Conservation (phyloP, 2,888 invertebrate genomes). For the Eilema depressum region DNA sequence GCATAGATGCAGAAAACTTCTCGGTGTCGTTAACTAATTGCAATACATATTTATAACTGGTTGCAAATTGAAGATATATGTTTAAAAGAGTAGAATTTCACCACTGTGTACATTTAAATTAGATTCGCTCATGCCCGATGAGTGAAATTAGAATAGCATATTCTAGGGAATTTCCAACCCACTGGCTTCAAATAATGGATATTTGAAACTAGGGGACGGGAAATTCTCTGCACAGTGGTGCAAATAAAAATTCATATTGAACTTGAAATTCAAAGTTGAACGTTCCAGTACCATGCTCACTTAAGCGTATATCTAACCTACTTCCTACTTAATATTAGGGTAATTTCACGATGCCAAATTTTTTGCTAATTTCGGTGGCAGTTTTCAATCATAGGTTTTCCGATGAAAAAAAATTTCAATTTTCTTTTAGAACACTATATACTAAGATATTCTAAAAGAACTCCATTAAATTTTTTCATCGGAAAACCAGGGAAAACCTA, state of each 20-base stretch:
- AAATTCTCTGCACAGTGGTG: not conserved
- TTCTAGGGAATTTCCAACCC: slow-evolving; percentile 4
- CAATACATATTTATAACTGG: not conserved
- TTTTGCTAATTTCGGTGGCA: no score
- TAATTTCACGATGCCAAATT: no score
- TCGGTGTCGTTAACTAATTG: not conserved
- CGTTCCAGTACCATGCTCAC: not conserved
- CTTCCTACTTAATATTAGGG: no score
- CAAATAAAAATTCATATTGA: not conserved
- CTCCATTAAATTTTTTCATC: no score
- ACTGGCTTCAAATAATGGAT: not conserved
- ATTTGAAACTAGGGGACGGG: not conserved
- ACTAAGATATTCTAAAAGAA: no score
- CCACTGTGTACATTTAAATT: not conserved
- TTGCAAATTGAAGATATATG: not conserved
- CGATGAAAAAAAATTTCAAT: no score
- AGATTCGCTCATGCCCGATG: not conserved
- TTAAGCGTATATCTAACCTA: no score
- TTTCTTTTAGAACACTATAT: no score
- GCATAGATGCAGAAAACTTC: not conserved
- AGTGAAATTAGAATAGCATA: not conserved
- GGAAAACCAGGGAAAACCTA: no score
- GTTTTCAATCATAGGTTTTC: no score
- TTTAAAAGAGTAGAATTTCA: not conserved
- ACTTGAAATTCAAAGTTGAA: not conserved